Evolutionary conservation across 1,140 invertebrate genomes (phyloP).

Genomic region (Coptotermes formosanus): DNA sequence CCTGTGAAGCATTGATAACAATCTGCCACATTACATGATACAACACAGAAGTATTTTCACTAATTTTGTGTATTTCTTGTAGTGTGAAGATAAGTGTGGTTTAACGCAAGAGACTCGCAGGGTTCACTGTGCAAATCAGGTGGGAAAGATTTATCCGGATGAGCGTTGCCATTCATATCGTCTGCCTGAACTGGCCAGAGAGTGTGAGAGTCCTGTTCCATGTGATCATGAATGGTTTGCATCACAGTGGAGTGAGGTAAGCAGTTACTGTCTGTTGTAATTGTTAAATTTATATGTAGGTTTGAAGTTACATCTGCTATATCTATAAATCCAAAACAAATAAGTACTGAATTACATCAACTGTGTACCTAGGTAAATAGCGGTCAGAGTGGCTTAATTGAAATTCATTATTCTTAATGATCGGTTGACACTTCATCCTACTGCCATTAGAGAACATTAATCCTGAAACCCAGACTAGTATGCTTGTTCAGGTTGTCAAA

Average conservation of each 20-base stretch:
- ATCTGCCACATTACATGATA: too few relatives aligned
- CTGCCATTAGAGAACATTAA: neutral
- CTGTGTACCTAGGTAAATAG: too few relatives aligned
- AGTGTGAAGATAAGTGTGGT: constrained; percentile 74
- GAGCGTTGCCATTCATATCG: constrained; percentile 61
- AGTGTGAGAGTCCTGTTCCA: constrained; percentile 57
- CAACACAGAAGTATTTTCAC: too few relatives aligned
- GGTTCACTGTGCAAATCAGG: constrained; percentile 70
- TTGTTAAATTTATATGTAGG: too few relatives aligned
- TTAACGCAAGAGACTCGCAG: constrained; percentile 69
- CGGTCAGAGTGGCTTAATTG: too few relatives aligned
- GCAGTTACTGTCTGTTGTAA: neutral
- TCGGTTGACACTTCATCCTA: too few relatives aligned
- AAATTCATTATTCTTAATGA: too few relatives aligned
- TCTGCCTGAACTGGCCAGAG: constrained; percentile 57
- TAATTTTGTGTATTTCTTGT: constrained; percentile 36
- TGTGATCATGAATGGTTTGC: constrained; percentile 84
- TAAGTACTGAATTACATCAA: neutral
- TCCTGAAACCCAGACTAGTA: too few relatives aligned
- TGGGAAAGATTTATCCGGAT: constrained; percentile 68
- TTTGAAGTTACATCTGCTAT: neutral
- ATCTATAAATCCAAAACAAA: neutral
- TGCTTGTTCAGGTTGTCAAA: too few relatives aligned
- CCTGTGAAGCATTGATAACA: too few relatives aligned
- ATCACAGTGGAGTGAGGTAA: constrained; percentile 78